These are phyloP conservation scores for Misgurnus mizolepis DNA, from an alignment of 2,113 vertebrate species.

Conservation along the genomic window DNA sequence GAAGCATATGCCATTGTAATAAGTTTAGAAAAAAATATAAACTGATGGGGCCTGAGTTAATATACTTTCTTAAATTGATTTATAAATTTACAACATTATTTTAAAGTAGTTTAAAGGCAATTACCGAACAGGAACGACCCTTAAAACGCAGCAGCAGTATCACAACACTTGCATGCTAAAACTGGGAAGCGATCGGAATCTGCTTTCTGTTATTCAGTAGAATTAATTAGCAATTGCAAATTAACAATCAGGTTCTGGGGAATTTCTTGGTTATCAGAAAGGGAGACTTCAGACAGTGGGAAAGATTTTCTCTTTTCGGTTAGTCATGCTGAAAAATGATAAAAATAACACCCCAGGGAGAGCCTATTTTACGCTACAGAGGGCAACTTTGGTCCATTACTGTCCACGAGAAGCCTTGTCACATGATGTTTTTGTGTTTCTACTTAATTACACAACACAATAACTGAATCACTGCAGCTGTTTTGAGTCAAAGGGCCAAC, in stretches of 20 bases:
- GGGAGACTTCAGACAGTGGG: neutral
- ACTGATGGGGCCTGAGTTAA: no score
- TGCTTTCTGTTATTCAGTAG: conserved; percentile 45
- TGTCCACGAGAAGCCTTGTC: conserved; percentile 13
- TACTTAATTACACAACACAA: conserved; percentile 48
- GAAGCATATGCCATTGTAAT: no score
- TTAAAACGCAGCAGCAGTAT: neutral
- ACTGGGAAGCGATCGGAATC: conserved; percentile 25
- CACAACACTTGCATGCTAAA: conserved; percentile 27
- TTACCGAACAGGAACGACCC: neutral
- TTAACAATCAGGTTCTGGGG: conserved; percentile 63
- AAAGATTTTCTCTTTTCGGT: conserved; percentile 21
- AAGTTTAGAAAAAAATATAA: no score
- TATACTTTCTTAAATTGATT: no score
- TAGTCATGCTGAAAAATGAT: conserved; percentile 37
- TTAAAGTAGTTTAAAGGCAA: no score
- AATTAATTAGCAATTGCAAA: conserved; percentile 69
- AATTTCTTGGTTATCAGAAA: conserved; percentile 50
- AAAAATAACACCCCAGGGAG: conserved; percentile 18
- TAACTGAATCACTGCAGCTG: conserved; percentile 54
- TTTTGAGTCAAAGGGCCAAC: conserved; percentile 34
- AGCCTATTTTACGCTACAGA: neutral
- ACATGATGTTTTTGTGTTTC: conserved; percentile 21
- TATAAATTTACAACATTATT: no score
- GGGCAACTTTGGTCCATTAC: conserved; percentile 17